phyloP scores from a whole-genome alignment of 2,113 vertebrate genomes.

The Monopterus albus region DNA sequence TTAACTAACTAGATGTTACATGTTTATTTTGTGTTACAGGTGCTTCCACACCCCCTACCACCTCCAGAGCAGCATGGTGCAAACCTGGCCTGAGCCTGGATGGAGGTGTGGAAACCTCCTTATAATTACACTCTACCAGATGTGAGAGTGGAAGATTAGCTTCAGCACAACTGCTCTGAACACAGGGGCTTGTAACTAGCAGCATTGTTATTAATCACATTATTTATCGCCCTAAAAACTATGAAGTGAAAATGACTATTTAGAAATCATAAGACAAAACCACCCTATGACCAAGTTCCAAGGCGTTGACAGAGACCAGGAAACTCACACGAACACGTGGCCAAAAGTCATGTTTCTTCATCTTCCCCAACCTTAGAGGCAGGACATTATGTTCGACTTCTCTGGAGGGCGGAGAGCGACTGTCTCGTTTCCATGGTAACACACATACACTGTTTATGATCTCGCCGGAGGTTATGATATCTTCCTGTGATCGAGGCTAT shows the following conservation, averaged over 20 bases:
- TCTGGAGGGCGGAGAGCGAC: not conserved
- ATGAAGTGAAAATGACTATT: not conserved
- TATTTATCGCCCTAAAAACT: not conserved
- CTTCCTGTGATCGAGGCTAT: too few relatives aligned
- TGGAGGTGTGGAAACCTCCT: conserved; percentile 19
- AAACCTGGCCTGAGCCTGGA: conserved; percentile 17
- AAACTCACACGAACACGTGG: not conserved
- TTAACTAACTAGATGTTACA: not conserved
- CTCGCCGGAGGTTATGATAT: not conserved
- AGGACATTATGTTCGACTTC: not conserved
- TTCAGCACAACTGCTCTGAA: conserved; percentile 12
- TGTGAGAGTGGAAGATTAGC: conserved; percentile 37
- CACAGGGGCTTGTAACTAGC: too few relatives aligned
- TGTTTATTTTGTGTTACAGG: conserved; percentile 28
- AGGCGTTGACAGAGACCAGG: not conserved
- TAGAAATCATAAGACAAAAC: not conserved
- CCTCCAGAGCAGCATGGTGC: conserved; percentile 3
- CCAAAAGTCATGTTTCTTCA: conserved; percentile 3
- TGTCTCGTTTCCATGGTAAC: conserved; percentile 20
- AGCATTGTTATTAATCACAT: not conserved
- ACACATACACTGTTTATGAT: conserved; percentile 4
- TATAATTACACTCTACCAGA: conserved; percentile 31
- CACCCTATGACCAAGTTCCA: not conserved
- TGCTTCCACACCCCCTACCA: not conserved
- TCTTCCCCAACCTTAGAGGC: not conserved